A percentile compares a stretch with the other conserved stretches of the same genome.
Conservation (phyloP, 64 coral and sea anemone genomes). For the Platygyra sinensis region DNA sequence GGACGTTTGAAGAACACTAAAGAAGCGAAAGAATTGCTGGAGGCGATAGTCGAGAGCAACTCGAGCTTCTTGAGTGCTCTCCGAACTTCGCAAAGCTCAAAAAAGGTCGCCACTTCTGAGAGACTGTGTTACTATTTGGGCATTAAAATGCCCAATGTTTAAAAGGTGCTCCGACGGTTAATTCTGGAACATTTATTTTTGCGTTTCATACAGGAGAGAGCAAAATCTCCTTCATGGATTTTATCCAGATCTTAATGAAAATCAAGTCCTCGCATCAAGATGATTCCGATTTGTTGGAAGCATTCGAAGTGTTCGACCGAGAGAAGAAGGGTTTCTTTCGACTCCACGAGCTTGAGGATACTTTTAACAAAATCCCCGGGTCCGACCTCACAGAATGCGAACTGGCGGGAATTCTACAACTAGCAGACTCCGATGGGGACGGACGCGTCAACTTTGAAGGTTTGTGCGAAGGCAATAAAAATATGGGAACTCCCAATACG, state of each 20-base stretch:
- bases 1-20: too few species aligned
- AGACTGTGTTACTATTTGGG: neutral
- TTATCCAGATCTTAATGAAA: constrained; percentile 35
- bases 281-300: constrained; percentile 45
- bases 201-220: neutral
- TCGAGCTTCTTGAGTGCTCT: too few species aligned
- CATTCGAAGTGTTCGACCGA: constrained; percentile 61
- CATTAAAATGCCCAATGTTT: neutral
- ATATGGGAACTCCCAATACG: too few species aligned
- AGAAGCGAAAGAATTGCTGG: too few species aligned
- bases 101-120: too few species aligned
- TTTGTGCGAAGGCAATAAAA: neutral
- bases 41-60: too few species aligned
- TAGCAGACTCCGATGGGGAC: constrained; percentile 60
- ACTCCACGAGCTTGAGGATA: constrained; percentile 23
- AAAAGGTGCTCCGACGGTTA: neutral
- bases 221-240: constrained; percentile 52
- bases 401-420: constrained; percentile 38
- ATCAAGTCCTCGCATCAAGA: constrained; percentile 20
- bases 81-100: too few species aligned
- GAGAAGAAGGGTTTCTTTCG: constrained; percentile 42
- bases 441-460: constrained; percentile 63
- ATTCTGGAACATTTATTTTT: neutral
- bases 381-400: constrained; percentile 20
- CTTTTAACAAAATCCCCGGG: constrained; percentile 37